Evolutionary conservation across 2,113 vertebrate genomes (phyloP).

Genomic region (Podarcis muralis): DNA sequence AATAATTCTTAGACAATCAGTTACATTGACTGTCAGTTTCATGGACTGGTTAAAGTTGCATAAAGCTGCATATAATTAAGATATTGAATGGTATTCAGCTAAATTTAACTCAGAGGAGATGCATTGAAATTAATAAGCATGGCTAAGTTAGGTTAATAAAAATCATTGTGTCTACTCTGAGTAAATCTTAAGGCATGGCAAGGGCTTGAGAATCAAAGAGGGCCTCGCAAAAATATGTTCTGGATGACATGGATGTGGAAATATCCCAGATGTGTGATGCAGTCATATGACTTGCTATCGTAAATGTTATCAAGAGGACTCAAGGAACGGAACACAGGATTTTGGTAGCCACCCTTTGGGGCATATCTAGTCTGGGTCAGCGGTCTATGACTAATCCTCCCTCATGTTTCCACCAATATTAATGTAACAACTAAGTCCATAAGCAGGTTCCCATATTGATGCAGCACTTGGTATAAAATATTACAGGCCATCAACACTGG

Average conservation of each 20-base stretch:
- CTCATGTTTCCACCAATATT: neutral
- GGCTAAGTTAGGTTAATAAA: too few species aligned
- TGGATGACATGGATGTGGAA: neutral
- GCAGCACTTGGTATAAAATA: slow-evolving; percentile 35
- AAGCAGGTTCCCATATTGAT: neutral
- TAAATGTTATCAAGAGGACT: neutral
- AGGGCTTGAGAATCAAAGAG: neutral
- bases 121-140: too few species aligned
- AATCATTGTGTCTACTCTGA: too few species aligned
- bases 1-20: too few species aligned
- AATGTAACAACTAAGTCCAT: neutral
- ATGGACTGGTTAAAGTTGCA: too few species aligned
- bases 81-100: too few species aligned
- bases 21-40: neutral
- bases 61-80: too few species aligned
- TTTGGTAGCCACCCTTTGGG: neutral
- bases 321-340: neutral
- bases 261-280: neutral
- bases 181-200: neutral
- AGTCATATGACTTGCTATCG: neutral
- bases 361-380: neutral
- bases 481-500: slow-evolving; percentile 12
- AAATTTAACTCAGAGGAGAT: too few species aligned
- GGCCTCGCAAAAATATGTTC: neutral
- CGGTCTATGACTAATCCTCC: neutral